Conservation (phyloP, 2,113 vertebrate species). For the Amphiprion ocellaris region DNA sequence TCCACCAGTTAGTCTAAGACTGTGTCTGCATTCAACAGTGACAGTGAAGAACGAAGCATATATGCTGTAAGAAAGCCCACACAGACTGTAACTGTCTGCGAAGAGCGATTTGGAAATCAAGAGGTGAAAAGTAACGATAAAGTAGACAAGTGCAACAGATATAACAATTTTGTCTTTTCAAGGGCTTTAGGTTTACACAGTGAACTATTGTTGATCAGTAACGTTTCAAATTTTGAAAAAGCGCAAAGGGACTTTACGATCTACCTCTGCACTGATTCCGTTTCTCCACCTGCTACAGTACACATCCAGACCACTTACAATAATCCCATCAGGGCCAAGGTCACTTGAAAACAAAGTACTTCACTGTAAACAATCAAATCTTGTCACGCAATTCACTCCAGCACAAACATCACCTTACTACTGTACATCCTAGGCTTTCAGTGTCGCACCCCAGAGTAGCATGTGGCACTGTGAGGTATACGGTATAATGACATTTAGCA, state of each 20-base stretch:
- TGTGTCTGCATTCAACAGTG: conserved; percentile 28
- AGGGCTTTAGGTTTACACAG: conserved; percentile 25
- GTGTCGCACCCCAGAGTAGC: conserved; percentile 44
- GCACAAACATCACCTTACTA: conserved; percentile 40
- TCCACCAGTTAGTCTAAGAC: conserved; percentile 38
- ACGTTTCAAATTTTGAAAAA: conserved; percentile 29
- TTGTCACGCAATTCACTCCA: conserved; percentile 33
- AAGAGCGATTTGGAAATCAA: conserved; percentile 24
- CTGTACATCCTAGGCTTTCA: conserved; percentile 43
- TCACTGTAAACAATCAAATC: conserved; percentile 68
- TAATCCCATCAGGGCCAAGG: conserved; percentile 66
- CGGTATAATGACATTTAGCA: conserved; percentile 42
- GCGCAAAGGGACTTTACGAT: conserved; percentile 11
- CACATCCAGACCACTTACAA: conserved; percentile 39
- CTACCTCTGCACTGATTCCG: conserved; percentile 10
- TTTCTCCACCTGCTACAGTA: conserved; percentile 13
- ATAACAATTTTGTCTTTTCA: conserved; percentile 30
- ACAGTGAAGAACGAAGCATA: conserved; percentile 22
- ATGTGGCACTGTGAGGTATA: conserved; percentile 68
- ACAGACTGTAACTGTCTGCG: conserved; percentile 25
- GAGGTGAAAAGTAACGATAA: conserved; percentile 20
- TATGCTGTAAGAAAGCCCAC: neutral
- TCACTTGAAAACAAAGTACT: conserved; percentile 75
- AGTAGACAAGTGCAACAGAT: conserved; percentile 27
- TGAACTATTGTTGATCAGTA: conserved; percentile 10